phyloP scores from a whole-genome alignment of 1,140 invertebrate species.

The Bombus sibiricus region DNA sequence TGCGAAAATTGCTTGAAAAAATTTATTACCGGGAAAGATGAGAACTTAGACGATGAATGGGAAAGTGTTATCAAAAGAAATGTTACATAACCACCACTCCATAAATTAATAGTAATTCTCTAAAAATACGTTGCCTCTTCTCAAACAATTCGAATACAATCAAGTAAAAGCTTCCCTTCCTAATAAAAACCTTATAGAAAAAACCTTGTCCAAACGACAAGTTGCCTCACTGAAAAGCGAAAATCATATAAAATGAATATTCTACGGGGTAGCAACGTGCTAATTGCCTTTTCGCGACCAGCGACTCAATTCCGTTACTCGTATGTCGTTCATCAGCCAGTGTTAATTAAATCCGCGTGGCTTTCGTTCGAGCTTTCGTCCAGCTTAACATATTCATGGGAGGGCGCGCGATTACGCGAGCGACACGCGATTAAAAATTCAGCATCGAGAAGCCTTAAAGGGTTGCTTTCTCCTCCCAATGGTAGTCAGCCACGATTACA shows the following conservation, averaged over 20 bases:
- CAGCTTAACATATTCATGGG: constrained; percentile 43
- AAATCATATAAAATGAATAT: background rate
- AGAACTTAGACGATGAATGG: background rate
- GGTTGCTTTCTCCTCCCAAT: background rate
- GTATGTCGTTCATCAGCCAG: background rate
- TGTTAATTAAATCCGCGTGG: constrained; percentile 44
- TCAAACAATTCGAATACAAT: background rate
- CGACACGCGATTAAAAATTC: constrained; percentile 49
- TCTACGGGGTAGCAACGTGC: background rate
- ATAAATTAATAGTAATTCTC: no score
- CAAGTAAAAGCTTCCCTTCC: no score
- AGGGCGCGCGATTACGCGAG: constrained; percentile 13
- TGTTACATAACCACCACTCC: background rate
- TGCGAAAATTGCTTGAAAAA: background rate
- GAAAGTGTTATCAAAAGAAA: background rate
- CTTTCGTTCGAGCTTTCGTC: constrained; percentile 2
- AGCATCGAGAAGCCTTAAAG: constrained; percentile 6
- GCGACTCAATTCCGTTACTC: background rate
- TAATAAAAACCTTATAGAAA: background rate
- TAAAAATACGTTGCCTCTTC: background rate
- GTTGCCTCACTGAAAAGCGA: background rate
- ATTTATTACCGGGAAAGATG: background rate
- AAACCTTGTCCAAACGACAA: background rate
- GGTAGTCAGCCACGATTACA: constrained; percentile 12
- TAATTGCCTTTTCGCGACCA: constrained; percentile 4